Percentiles rank a stretch among this genome's conserved stretches.
Conservation (phyloP, 2,888 invertebrate genomes). For the Polyommatus iphigenia region DNA sequence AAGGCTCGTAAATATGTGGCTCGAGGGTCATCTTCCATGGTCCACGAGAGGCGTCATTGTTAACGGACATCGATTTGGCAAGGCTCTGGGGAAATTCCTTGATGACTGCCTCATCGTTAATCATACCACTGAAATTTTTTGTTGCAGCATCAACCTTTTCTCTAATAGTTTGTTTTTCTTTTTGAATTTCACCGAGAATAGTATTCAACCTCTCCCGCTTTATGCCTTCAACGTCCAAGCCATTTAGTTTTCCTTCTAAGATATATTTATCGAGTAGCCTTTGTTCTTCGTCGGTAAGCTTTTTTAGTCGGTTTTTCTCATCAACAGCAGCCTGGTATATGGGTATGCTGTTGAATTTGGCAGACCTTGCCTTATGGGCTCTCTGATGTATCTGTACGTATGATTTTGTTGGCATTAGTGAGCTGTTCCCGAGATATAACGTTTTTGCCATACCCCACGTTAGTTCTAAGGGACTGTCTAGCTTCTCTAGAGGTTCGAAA, state of each 20-base stretch:
- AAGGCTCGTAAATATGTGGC: constrained; percentile 85
- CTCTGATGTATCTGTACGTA: constrained; percentile 90
- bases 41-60: constrained; percentile 83
- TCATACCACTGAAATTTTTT: constrained; percentile 83
- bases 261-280: constrained; percentile 88
- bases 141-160: constrained; percentile 84
- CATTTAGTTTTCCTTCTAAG: constrained; percentile 91
- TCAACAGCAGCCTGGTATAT: constrained; percentile 86
- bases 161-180: constrained; percentile 82
- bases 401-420: constrained; percentile 88
- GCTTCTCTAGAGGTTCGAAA: constrained; percentile 87
- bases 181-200: constrained; percentile 75
- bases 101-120: constrained; percentile 83
- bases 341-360: constrained; percentile 85
- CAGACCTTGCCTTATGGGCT: constrained; percentile 85
- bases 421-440: constrained; percentile 88
- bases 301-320: constrained; percentile 68
- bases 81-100: constrained; percentile 87
- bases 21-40: constrained; percentile 93
- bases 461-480: constrained; percentile 86
- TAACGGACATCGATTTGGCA: constrained; percentile 82
- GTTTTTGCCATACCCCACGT: constrained; percentile 94
- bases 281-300: constrained; percentile 81
- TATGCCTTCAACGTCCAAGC: constrained; percentile 83
- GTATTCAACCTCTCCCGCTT: constrained; percentile 68